Evolutionary conservation across 2,888 invertebrate genomes (phyloP), one percentile per base, ranked within the genome.

Genomic region (Caenorhabditis sinica): DNA sequence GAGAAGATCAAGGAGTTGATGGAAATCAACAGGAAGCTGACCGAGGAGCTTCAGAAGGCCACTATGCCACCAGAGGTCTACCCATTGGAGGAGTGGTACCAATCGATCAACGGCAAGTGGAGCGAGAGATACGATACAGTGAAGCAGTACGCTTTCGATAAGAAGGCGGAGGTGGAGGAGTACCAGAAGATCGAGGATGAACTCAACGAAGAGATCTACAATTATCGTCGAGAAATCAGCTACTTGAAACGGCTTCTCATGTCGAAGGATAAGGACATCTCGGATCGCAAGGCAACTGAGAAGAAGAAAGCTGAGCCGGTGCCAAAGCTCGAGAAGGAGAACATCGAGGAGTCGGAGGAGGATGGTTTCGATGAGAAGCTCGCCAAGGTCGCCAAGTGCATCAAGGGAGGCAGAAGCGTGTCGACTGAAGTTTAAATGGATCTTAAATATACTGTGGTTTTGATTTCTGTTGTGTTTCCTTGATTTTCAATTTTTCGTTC

Each of bases 11-110:
- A 74, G n/a, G 51, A 65, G 33, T 6, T 74, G n/a, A 9, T 43
- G 75, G 56, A 53, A 6, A n/a, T 58, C 20, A 75, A 75, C 45
- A 49, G 58, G 20, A n/a, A 45, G 43, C 9, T 75, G 30, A 45
- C 25, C 9, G 23, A 20, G 30, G 56, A 43, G 20, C 28, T 75
- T 13, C 36, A 58, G 40, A 75, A 65, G 9, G 20, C 11, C 8
- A n/a, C n/a, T 11, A 28, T 43, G 28, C 23, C 15, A 11, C 45
- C 66, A 20, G 28, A 5, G 20, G 13, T 23, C 13, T 28, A 20
- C 15, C 75, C 75, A 45, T 45, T 75, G 17, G 66, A 75, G 11
- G 43, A 75, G 51, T 75, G 74, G 74, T 51, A 74, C 20, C 6
- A 53, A 2, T 56, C 51, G 5, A 49, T 75, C n/a, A 45, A 75